Evolutionary conservation across 2,797 vertebrate genomes (phyloP), one percentile per base, ranked within the genome.

Genomic region (Sandelia bainsii): DNA sequence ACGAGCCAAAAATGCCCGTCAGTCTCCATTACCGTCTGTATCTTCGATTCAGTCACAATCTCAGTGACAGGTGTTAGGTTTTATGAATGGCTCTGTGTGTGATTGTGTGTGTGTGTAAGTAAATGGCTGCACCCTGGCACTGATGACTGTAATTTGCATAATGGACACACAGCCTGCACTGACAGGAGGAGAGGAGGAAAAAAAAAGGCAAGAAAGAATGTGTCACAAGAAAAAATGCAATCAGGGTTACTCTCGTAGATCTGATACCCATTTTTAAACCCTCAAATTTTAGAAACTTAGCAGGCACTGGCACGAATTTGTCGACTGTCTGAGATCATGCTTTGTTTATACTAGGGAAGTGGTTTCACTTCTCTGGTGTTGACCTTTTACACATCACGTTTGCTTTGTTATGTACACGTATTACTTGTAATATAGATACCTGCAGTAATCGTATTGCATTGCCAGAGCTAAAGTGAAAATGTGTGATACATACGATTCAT

Each of bases 91-190:
- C 62, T 76, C 20, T 86, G 73, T 70, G 65, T 77, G 49, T 84
- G 66, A 63, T 44, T 79, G 51, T 27, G 16, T 70, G 68, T 60
- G 37, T 45, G 6, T 62, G 46, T 25, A 25, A 42, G 57, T 79
- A 58, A 61, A 77, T 63, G 42, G 53, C 53, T 67, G 68, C 71
- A 71, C 20, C 23, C 34, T 79, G 69, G 57, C 74, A 61, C 71
- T 72, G 73, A 71, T 87, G 45, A 50, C 69, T 81, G 4, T 76
- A 50, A 92, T 89, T 87, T 89, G 75, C 86, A 89, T 89, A 86
- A 90, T 76, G 72, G 69, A 76, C 58, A 84, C 72, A 19, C 60
- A 49, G 79, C 40, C 67, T 42, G 29, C 57, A 59, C 50, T 48
- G 40, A 59, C 49, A 25, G 60, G 19, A 63, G 37, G 6, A 37